Base-by-base conservation (phyloP, 2,888 invertebrate genomes). In the Drosophila fungiperda region DNA sequence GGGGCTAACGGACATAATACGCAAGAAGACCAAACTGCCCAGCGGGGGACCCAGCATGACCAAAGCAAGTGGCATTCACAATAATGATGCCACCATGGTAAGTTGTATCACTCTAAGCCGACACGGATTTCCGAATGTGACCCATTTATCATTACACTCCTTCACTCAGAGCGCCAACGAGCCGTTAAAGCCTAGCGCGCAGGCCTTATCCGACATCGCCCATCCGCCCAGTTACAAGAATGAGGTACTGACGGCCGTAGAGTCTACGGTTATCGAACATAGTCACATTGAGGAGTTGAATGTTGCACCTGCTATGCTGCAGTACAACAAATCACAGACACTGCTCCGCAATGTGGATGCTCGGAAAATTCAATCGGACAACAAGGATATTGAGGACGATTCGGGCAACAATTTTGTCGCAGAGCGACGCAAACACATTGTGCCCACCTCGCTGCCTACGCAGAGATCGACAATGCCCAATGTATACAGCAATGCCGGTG, bases 1-100 rank as follows among this genome's bases (percentile, higher is more conserved):
- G 92, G 97, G 97, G 5, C 94, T 97, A 8, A 95, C 96, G 20
- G 96, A 96, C 93, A 94, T 96, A 68, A 93, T 96, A 71, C 94
- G 96, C 72, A 96, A 96, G 90, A 95, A 96, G 92, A 95, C 96
- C 0, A 96, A 96, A 89, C 95, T 96, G 73, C 94, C 95, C 9
- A 82, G 64, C n/a, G 87, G 93, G 53, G 60, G 38, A 50, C 93
- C 94, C 64, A 94, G 23, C 93, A 67, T 76, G 32, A 82, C 59
- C 49, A 68, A 42, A 35, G 17, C 57, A 52, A 73, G 40, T 49
- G 89, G 83, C 75, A 91, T 91, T 75, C 91, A 87, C 26, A 66
- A 82, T 87, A 67, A 83, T 90, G 60, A 92, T 84, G 85, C 80
- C 80, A 82, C 77, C 74, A 66, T 87, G 85, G 93, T 92, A 76